A percentile compares a stretch with the other conserved stretches of the same genome.
phyloP scores from a whole-genome alignment of 2,797 vertebrate genomes.

The Saxicola maurus region DNA sequence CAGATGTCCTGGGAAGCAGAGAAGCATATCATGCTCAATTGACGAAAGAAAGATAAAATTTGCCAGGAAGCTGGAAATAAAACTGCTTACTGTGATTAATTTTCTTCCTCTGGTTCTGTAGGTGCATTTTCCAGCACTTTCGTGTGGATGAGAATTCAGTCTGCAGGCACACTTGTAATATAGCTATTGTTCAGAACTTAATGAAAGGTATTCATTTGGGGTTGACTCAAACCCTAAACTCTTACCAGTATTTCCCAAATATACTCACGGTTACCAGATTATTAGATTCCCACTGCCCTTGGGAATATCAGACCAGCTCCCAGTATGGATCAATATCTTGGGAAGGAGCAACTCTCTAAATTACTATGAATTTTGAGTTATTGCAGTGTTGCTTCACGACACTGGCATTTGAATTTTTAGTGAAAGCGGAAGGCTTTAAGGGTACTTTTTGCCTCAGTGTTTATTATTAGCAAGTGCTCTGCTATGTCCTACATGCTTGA shows the following conservation, averaged over 20 bases:
- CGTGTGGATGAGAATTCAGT: not conserved
- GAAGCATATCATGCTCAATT: not conserved
- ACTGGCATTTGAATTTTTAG: not conserved
- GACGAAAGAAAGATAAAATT: not conserved
- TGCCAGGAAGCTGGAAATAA: not conserved
- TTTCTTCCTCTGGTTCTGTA: not conserved
- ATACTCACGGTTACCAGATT: not conserved
- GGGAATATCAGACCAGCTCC: not conserved
- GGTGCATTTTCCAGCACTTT: not conserved
- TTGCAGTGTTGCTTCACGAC: not conserved
- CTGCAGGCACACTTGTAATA: not conserved
- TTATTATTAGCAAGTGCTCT: not conserved
- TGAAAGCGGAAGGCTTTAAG: not conserved
- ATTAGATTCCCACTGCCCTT: not conserved
- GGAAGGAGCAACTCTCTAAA: not conserved
- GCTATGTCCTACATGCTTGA: not conserved
- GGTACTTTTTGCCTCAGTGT: not conserved
- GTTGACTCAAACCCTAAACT: not conserved
- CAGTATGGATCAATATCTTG: not conserved
- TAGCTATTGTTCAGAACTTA: not conserved
- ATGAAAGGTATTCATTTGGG: not conserved
- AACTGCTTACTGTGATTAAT: not conserved
- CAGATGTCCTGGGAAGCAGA: not conserved
- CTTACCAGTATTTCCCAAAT: not conserved
- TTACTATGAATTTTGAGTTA: not conserved